phyloP scores from a whole-genome alignment of 2,113 vertebrate species.

The pig (Sus scrofa) region DNA sequence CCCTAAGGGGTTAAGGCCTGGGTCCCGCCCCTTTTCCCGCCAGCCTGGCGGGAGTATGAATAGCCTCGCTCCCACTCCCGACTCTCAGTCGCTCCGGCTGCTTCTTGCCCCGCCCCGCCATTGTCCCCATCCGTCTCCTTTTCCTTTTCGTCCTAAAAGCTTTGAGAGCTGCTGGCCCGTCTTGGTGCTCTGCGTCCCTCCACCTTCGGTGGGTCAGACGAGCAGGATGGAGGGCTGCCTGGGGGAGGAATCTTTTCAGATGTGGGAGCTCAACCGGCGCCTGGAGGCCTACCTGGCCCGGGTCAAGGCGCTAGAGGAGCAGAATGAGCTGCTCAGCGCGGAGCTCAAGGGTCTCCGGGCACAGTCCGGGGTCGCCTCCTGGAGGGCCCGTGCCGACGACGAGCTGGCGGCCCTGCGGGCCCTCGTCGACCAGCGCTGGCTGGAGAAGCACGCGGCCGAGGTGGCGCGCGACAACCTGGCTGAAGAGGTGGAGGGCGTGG shows the following conservation, averaged over 20 bases:
- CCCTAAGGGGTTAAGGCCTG: slow-evolving; percentile 77
- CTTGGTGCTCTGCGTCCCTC: neutral
- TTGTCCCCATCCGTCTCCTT: neutral
- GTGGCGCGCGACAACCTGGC: slow-evolving; percentile 89
- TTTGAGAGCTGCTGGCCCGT: slow-evolving; percentile 36
- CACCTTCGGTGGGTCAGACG: neutral
- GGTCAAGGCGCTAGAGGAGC: slow-evolving; percentile 95
- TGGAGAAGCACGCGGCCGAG: slow-evolving; percentile 89
- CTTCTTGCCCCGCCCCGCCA: slow-evolving; percentile 34
- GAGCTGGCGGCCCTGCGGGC: slow-evolving; percentile 89
- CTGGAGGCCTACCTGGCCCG: slow-evolving; percentile 94
- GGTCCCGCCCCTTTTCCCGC: slow-evolving; percentile 71
- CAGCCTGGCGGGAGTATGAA: slow-evolving; percentile 81
- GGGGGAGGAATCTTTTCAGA: slow-evolving; percentile 93
- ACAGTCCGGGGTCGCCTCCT: slow-evolving; percentile 54
- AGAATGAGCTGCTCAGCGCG: slow-evolving; percentile 90
- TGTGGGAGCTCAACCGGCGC: slow-evolving; percentile 96
- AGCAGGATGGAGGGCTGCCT: slow-evolving; percentile 81
- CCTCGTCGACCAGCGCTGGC: slow-evolving; percentile 89
- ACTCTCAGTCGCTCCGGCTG: neutral
- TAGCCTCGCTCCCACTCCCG: slow-evolving; percentile 68
- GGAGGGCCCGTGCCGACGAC: slow-evolving; percentile 88
- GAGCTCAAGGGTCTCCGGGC: slow-evolving; percentile 89
- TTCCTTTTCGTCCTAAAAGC: neutral
- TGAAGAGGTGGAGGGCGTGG: slow-evolving; percentile 89